Base-by-base conservation (phyloP, 2,797 vertebrate genomes). In the Salmo trutta region DNA sequence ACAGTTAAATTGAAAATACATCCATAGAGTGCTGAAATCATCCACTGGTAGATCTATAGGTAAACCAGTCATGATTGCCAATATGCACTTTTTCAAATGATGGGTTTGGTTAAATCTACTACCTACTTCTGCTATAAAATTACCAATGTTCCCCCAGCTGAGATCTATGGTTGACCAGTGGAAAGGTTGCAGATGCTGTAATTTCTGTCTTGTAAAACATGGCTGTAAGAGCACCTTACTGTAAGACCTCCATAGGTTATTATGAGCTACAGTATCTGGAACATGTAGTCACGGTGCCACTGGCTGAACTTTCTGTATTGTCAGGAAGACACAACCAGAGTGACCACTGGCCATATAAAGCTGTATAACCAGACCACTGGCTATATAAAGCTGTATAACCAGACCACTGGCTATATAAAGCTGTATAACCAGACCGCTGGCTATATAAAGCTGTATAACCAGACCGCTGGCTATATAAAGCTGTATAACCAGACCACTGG, bases 31-130 rank as follows among this genome's bases (percentile, higher is more conserved):
- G 74, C 68, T 81, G 81, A 88, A 83, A 84, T 75, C 80, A 73
- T 81, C 72, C 27, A 78, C 78, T 75, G 82, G 27, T 54, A 54
- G 24, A 73, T 53, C 52, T 52, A 54, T 73, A 56, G 21, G 47
- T 16, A 51, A 67, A 67, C 66, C 47, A 36, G 51, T 24, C 71
- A 53, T 73, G 71, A 88, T 85, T 89, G 86, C 84, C 81, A 81
- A 74, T 69, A 12, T 81, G 68, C 31, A 81, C 24, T 71, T 85
- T 85, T 85, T 83, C 54, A 82, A 84, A 82, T 81, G 77, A 82
- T 80, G 69, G 75, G 53, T 73, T 79, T 77, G 84, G 75, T 86
- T 84, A 83, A 90, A 85, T 90, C 80, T 74, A 83, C 71, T 77
- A 24, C 24, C 29, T 75, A 66, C 83, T 84, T 86, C 77, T 82